Conservation (phyloP, 1,140 invertebrate genomes). For the Amyelois transitella region DNA sequence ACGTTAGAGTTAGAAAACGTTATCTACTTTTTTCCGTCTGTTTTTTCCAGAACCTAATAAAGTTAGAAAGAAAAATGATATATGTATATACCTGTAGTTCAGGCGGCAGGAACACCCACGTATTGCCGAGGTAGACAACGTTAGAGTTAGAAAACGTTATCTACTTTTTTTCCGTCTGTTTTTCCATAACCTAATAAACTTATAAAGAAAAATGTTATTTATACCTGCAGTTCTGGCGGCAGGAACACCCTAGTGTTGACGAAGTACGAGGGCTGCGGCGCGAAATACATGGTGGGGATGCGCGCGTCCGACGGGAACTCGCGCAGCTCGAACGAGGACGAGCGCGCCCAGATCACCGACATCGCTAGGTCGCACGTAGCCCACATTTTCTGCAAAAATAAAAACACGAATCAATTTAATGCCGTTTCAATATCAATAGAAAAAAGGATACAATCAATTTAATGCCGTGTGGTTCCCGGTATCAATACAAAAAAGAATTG, state of each 20-base stretch:
- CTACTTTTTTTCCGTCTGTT: no score
- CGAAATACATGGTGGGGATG: slow-evolving; percentile 91
- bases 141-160: no score
- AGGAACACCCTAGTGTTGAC: slow-evolving; percentile 83
- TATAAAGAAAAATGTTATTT: slow-evolving; percentile 5
- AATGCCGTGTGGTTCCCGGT: no score
- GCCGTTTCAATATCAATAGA: no score
- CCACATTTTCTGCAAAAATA: slow-evolving; percentile 90
- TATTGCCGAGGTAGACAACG: no score
- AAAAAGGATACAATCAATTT: no score
- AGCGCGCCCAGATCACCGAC: slow-evolving; percentile 89
- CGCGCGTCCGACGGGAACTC: slow-evolving; percentile 89
- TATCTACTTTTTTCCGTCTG: no score
- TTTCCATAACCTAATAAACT: no score
- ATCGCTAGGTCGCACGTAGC: slow-evolving; percentile 95
- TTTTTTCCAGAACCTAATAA: no score
- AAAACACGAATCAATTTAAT: not conserved
- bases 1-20: no score
- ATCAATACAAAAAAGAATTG: no score
- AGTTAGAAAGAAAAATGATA: no score
- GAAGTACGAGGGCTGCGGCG: slow-evolving; percentile 81
- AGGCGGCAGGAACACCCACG: slow-evolving; percentile 80
- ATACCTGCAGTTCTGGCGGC: slow-evolving; percentile 79
- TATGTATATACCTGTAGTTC: slow-evolving; percentile 81
- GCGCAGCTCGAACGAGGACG: slow-evolving; percentile 91